A percentile compares a stretch with the other conserved stretches of the same genome.
Evolutionary conservation across 2,113 vertebrate genomes (phyloP).

Genomic region (Romanogobio albipinnatus): DNA sequence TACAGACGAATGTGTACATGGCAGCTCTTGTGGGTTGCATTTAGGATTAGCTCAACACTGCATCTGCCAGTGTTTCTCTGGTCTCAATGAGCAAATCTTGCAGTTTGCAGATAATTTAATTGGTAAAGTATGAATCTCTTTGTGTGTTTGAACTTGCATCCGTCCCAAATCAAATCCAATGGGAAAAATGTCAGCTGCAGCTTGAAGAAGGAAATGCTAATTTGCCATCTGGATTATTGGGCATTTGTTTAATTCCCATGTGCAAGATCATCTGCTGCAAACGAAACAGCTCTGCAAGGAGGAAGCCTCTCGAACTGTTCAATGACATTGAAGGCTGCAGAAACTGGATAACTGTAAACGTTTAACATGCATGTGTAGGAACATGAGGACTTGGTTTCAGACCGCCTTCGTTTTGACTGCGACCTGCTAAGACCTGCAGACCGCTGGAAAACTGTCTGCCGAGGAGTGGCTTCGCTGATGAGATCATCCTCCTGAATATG

Average conservation of each 20-base stretch:
- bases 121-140: constrained; percentile 10
- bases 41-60: constrained; percentile 6
- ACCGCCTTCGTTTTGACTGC: neutral
- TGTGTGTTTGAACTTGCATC: neutral
- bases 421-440: constrained; percentile 44
- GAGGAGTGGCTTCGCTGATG: constrained; percentile 42
- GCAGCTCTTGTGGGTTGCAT: neutral
- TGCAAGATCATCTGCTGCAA: constrained; percentile 35
- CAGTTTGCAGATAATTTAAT: constrained; percentile 1
- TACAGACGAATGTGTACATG: neutral
- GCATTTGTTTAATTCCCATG: constrained; percentile 34
- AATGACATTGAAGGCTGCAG: neutral
- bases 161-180: constrained; percentile 47
- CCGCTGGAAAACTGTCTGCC: constrained; percentile 1
- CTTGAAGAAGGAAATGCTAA: constrained; percentile 71
- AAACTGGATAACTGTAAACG: neutral
- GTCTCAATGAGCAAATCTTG: constrained; percentile 1
- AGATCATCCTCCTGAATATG: constrained; percentile 24
- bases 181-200: constrained; percentile 65
- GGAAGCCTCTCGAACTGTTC: neutral
- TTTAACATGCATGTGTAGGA: neutral
- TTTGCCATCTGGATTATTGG: constrained; percentile 73
- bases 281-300: neutral
- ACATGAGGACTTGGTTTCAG: neutral
- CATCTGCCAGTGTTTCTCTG: constrained; percentile 14